Percentiles rank a stretch among this genome's conserved stretches.
Evolutionary conservation across 1,140 invertebrate genomes (phyloP).

Genomic region (Drosophila willistoni): DNA sequence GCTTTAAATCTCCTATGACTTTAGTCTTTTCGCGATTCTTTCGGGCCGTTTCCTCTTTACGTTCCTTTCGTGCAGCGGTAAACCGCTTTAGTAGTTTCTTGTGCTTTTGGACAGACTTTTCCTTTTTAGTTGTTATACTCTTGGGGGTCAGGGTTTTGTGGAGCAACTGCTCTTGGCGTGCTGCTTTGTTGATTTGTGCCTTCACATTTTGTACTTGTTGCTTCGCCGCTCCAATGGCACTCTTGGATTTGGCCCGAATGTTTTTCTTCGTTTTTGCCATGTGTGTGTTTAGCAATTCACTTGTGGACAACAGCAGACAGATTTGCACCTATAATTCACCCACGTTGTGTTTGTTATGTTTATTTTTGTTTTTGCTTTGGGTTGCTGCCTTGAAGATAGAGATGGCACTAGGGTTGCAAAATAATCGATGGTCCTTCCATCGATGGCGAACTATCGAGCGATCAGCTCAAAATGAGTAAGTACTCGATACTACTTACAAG

Average conservation of each 20-base stretch:
- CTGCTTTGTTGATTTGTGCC: slow-evolving; percentile 47
- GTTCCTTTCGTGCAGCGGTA: slow-evolving; percentile 50
- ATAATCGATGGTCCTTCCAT: too few species aligned
- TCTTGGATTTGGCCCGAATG: slow-evolving; percentile 64
- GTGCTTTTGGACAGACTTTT: slow-evolving; percentile 67
- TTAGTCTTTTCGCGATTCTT: slow-evolving; percentile 69
- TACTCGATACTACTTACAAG: too few species aligned
- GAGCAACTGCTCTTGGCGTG: slow-evolving; percentile 56
- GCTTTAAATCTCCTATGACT: slow-evolving; percentile 74
- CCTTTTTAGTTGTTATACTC: slow-evolving; percentile 67
- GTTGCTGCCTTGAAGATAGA: too few species aligned
- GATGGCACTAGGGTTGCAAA: too few species aligned
- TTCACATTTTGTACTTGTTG: slow-evolving; percentile 60
- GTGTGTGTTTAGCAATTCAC: too few species aligned
- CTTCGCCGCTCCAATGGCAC: slow-evolving; percentile 51
- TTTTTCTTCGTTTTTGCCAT: slow-evolving; percentile 66
- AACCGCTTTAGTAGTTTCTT: slow-evolving; percentile 73
- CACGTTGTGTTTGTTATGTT: too few species aligned
- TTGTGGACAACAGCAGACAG: too few species aligned
- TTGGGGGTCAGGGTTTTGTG: slow-evolving; percentile 71
- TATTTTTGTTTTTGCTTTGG: too few species aligned
- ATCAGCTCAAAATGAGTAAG: too few species aligned
- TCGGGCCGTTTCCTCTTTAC: slow-evolving; percentile 65
- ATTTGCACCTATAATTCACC: too few species aligned
- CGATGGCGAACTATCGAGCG: too few species aligned